Percentiles rank a stretch among this genome's conserved stretches.
Evolutionary conservation across 2,113 vertebrate species (phyloP).

Genomic region (Siniperca knerii): DNA sequence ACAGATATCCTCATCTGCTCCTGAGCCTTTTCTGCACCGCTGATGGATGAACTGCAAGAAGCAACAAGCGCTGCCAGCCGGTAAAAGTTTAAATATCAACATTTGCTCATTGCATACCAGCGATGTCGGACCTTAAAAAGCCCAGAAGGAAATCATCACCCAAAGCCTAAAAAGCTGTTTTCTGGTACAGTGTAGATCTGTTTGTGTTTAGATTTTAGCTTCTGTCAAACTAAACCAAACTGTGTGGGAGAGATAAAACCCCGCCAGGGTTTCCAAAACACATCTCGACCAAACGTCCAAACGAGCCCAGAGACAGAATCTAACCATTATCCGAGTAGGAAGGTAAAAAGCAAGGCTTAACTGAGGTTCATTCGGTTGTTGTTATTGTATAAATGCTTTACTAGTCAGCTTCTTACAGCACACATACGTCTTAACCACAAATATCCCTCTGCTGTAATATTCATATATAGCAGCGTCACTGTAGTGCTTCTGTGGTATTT

Average conservation of each 20-base stretch:
- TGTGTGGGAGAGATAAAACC: slow-evolving; percentile 37
- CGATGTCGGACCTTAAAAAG: not conserved
- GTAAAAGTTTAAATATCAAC: not conserved
- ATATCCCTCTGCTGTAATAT: too few species aligned
- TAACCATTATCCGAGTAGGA: not conserved
- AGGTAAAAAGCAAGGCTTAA: not conserved
- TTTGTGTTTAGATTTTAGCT: slow-evolving; percentile 8
- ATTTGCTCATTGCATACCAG: not conserved
- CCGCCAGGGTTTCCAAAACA: not conserved
- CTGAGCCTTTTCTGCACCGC: not conserved
- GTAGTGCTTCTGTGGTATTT: not conserved
- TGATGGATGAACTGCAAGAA: too few species aligned
- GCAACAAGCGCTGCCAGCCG: not conserved
- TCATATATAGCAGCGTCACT: not conserved
- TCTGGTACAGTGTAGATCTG: not conserved
- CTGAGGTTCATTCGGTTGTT: slow-evolving; percentile 1
- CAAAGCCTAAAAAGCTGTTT: not conserved
- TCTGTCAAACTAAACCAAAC: slow-evolving; percentile 16
- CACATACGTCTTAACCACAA: too few species aligned
- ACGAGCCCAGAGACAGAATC: not conserved
- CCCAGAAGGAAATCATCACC: not conserved
- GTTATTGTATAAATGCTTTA: not conserved
- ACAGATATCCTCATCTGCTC: not conserved
- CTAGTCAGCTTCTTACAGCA: too few species aligned
- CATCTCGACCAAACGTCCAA: not conserved